Evolutionary conservation across 2,113 vertebrate genomes (phyloP).

Genomic region (Daphoenositta chrysoptera): DNA sequence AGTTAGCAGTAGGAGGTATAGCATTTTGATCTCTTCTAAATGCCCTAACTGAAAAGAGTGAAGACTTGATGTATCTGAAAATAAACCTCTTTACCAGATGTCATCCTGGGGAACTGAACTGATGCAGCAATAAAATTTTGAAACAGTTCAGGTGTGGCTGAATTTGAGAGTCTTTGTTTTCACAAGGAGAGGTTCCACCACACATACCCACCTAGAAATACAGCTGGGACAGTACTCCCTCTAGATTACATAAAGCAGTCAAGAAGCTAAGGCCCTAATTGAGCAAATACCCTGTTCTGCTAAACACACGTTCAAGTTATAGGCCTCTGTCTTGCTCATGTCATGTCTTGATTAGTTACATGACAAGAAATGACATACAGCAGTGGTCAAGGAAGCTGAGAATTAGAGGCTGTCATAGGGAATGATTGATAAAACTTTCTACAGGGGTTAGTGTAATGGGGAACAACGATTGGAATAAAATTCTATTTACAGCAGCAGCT

Average conservation of each 20-base stretch:
- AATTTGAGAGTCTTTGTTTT: not conserved
- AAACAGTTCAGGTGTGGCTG: not conserved
- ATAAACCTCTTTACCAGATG: not conserved
- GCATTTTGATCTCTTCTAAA: not conserved
- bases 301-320: not conserved
- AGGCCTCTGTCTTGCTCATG: not conserved
- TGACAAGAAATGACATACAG: not conserved
- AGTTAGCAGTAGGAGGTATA: not conserved
- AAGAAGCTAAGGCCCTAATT: not conserved
- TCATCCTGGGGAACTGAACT: not conserved
- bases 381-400: not conserved
- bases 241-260: not conserved
- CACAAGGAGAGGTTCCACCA: not conserved
- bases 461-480: not conserved
- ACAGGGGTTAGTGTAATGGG: not conserved
- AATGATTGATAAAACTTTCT: slow-evolving; percentile 9
- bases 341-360: not conserved
- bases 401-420: not conserved
- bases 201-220: not conserved
- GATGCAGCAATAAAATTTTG: not conserved
- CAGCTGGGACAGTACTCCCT: not conserved
- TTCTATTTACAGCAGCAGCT: not conserved
- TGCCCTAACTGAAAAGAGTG: not conserved
- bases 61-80: not conserved
- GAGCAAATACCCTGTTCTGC: not conserved